Percentiles rank a stretch among this genome's conserved stretches.
phyloP scores from a whole-genome alignment of 30 jellyfish, hydroid and myxozoan species.

The Hydra vulgaris region DNA sequence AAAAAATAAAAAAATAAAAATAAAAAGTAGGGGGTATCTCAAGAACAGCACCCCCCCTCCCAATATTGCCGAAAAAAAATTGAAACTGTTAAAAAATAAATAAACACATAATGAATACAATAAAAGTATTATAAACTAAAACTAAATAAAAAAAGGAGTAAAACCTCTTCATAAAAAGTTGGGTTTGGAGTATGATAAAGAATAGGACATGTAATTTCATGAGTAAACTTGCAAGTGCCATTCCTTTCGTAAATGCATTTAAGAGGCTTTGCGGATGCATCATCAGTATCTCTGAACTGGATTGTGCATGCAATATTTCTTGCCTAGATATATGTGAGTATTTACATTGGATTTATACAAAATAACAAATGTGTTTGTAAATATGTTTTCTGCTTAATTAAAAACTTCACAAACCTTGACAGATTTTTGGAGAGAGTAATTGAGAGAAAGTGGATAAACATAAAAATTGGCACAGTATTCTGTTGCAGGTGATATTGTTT shows the following conservation, averaged over 20 bases:
- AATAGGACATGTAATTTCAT: conserved; percentile 61
- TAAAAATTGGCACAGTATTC: conserved; percentile 55
- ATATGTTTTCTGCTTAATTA: no score
- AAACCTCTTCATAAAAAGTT: conserved; percentile 83
- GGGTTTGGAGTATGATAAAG: conserved; percentile 79
- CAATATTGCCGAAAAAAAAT: no score
- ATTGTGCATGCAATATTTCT: conserved; percentile 75
- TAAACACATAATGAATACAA: no score
- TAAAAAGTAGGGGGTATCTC: no score
- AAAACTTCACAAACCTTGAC: conserved; percentile 29
- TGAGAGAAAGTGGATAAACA: conserved; percentile 54
- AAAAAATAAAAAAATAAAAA: no score
- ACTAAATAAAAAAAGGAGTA: no score
- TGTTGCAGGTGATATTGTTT: conserved; percentile 52
- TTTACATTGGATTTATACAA: not conserved
- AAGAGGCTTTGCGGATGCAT: conserved; percentile 54
- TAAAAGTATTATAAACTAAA: no score
- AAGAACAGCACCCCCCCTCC: no score
- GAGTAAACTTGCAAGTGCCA: conserved; percentile 74
- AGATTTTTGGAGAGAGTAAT: conserved; percentile 62
- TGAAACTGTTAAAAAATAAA: not conserved
- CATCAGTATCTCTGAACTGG: conserved; percentile 82
- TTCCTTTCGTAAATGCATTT: conserved; percentile 69
- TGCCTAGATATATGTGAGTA: conserved; percentile 43
- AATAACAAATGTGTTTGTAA: not conserved